Base-by-base conservation (phyloP, 2,797 vertebrate genomes). In the Oreonectes daqikongensis region DNA sequence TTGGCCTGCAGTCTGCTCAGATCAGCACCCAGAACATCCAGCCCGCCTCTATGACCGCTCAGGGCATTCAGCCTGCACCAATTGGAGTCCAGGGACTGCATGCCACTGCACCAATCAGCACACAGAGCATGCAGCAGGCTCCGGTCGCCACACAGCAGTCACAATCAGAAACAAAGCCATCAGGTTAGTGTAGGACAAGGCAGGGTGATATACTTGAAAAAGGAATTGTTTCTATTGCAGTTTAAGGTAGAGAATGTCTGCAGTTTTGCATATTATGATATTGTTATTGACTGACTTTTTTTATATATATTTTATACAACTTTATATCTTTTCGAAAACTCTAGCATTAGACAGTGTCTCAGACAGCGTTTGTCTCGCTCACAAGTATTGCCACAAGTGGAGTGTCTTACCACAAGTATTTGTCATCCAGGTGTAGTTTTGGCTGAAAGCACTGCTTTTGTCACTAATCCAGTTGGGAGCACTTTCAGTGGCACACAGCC, bases 21-120 rank as follows among this genome's bases (percentile, higher is more conserved):
- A 96, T 99, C 90, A 90, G 93, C 15, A 93, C 96, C 0, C 97
- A 98, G 77, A 97, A 96, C 42, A 96, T 98, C 83, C 97, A 99
- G 86, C 94, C 95, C 0, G 93, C 95, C 0, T 93, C 96, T 1
- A 95, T 98, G 74, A 75, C 91, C 0, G 90, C 95, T 0, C 97
- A 98, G 84, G 95, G 96, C 4, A 95, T 99, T 72, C 97, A 98
- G 83, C 92, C 96, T 0, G 90, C 96, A 0, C 93, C 95, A 0
- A 94, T 99, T 0, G 94, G 95, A 72, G 94, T 97, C 0, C 97
- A 96, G 76, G 94, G 96, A 3, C 91, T 99, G 66, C 97, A 98
- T 85, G 92, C 96, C 0, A 89, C 95, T 10, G 86, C 95, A 0
- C 91, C 97, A 15, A 94, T 98, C 50, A 90, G 90, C 69, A 87